phyloP scores from a whole-genome alignment of 2,113 vertebrate species.

The Heterotilapia buettikoferi region DNA sequence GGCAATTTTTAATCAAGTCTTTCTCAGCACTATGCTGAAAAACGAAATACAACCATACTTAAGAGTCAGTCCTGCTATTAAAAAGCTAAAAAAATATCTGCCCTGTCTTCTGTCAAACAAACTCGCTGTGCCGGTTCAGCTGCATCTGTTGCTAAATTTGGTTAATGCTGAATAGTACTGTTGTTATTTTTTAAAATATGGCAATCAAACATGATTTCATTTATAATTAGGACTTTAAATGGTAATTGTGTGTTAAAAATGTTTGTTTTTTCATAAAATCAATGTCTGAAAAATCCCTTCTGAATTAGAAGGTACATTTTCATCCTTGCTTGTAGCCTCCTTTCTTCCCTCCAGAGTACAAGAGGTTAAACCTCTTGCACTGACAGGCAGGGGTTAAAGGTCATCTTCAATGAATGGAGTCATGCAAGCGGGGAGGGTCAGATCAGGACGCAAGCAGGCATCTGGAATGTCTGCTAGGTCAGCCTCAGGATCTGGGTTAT shows the following conservation, averaged over 20 bases:
- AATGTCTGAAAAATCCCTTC: not conserved
- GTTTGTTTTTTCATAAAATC: not conserved
- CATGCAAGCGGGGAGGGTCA: conserved; percentile 31
- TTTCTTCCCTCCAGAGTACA: not conserved
- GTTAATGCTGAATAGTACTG: not conserved
- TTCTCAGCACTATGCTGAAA: not conserved
- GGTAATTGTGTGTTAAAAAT: not conserved
- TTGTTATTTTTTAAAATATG: not conserved
- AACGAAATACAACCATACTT: not conserved
- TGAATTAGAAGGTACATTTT: not conserved
- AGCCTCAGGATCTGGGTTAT: conserved; percentile 33
- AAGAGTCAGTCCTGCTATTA: not conserved
- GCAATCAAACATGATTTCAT: not conserved
- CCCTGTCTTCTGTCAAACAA: not conserved
- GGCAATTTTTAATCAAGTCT: not conserved
- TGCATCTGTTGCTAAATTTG: not conserved
- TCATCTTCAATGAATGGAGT: conserved; percentile 45
- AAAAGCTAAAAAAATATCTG: not conserved
- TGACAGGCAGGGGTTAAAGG: conserved; percentile 46
- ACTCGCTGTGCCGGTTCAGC: not conserved
- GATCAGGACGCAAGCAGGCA: conserved; percentile 34
- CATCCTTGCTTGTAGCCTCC: not conserved
- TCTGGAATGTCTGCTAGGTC: conserved; percentile 38
- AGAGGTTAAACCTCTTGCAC: conserved; percentile 33
- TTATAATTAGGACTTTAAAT: not conserved